Evolutionary conservation across 2,113 vertebrate genomes (phyloP).

Genomic region (Callionymus lyra): DNA sequence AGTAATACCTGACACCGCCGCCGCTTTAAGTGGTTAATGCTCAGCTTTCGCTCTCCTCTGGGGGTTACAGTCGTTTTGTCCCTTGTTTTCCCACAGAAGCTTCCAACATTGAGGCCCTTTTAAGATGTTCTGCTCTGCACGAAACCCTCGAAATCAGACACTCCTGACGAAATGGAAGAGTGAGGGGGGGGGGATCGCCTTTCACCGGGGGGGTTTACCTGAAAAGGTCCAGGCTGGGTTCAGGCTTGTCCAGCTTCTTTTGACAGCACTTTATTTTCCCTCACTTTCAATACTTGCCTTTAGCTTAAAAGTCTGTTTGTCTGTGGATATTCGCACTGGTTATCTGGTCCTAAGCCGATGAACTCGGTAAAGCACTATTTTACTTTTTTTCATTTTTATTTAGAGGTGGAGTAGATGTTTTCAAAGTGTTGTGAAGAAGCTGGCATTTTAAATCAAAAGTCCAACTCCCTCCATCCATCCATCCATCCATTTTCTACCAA

Average conservation of each 20-base stretch:
- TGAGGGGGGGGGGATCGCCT: slow-evolving; percentile 23
- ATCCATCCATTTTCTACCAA: too few relatives aligned
- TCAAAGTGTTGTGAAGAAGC: too few relatives aligned
- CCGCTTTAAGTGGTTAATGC: slow-evolving; percentile 40
- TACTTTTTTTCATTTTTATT: too few relatives aligned
- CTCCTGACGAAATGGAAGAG: slow-evolving; percentile 15
- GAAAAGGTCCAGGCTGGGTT: slow-evolving; percentile 13
- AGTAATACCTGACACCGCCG: slow-evolving; percentile 38
- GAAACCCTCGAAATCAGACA: slow-evolving; percentile 40
- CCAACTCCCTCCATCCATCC: too few relatives aligned
- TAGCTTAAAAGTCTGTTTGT: too few relatives aligned
- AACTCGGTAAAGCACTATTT: too few relatives aligned
- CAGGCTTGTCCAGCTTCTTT: slow-evolving; percentile 9
- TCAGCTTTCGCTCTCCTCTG: slow-evolving; percentile 33
- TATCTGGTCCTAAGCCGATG: too few relatives aligned
- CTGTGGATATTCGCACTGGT: too few relatives aligned
- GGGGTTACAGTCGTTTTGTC: slow-evolving; percentile 28
- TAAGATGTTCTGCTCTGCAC: slow-evolving; percentile 16
- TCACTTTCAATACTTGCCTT: too few relatives aligned
- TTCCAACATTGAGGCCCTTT: slow-evolving; percentile 2
- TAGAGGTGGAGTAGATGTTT: too few relatives aligned
- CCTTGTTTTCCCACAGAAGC: slow-evolving; percentile 43
- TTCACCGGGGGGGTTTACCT: slow-evolving; percentile 30
- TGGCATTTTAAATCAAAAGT: too few relatives aligned
- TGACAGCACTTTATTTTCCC: too few relatives aligned